phyloP scores from a whole-genome alignment of 2,888 invertebrate genomes.

The Ptychoptera contaminata region DNA sequence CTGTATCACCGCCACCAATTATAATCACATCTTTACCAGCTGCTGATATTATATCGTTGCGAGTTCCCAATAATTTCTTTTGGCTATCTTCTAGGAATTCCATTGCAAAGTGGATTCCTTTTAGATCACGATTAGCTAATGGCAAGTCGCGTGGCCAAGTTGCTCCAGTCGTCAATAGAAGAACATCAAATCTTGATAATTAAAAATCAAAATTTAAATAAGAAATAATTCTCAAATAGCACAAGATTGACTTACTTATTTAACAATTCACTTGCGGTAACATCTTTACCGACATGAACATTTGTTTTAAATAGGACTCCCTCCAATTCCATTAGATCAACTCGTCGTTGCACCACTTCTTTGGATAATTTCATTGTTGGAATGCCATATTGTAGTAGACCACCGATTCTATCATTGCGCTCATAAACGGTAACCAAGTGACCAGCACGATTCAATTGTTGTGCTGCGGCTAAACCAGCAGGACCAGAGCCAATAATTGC shows the following conservation, averaged over 20 bases:
- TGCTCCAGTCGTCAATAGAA: conserved; percentile 82
- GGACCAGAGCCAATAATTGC: conserved; percentile 92
- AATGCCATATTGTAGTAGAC: conserved; percentile 92
- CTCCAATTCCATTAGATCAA: conserved; percentile 73
- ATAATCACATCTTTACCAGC: conserved; percentile 90
- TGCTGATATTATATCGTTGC: conserved; percentile 50
- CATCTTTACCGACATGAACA: conserved; percentile 80
- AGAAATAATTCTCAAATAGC: neutral
- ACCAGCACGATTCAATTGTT: conserved; percentile 88
- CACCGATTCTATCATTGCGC: conserved; percentile 88
- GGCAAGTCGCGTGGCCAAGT: conserved; percentile 92
- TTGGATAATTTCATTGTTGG: conserved; percentile 98
- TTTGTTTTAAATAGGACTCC: conserved; percentile 82
- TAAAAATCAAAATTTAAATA: conserved; percentile 9
- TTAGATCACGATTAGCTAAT: conserved; percentile 69
- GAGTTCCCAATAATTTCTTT: conserved; percentile 72
- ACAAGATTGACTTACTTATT: conserved; percentile 35
- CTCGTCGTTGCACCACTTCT: conserved; percentile 76
- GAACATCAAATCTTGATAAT: conserved; percentile 55
- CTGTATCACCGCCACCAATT: conserved; percentile 78
- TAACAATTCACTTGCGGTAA: conserved; percentile 55
- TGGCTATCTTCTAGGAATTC: conserved; percentile 95
- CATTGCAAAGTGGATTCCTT: conserved; percentile 96
- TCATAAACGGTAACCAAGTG: conserved; percentile 95
- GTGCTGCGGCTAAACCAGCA: conserved; percentile 87